phyloP scores from a whole-genome alignment of 2,888 invertebrate genomes.

The Melanotus villosus region DNA sequence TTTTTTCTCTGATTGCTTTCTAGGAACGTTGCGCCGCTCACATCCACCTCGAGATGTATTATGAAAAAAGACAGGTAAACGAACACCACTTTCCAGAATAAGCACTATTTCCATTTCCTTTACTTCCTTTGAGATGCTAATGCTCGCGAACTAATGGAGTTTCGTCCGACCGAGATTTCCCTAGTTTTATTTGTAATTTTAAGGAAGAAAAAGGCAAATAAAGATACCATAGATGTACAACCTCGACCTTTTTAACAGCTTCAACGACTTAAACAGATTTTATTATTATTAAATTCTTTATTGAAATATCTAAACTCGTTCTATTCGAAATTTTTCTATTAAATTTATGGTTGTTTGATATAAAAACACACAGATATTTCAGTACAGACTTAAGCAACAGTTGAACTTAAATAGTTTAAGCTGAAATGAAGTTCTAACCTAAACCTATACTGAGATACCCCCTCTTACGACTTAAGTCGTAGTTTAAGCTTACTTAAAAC shows the following conservation, averaged over 20 bases:
- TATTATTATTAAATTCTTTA: too few species aligned
- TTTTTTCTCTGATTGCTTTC: conserved; percentile 38
- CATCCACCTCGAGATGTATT: conserved; percentile 12
- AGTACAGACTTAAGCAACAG: too few species aligned
- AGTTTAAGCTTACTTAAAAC: too few species aligned
- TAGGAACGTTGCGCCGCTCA: conserved; percentile 5
- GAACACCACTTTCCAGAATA: conserved; percentile 26
- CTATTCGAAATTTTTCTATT: too few species aligned
- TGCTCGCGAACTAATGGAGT: conserved; percentile 27
- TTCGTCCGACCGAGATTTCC: conserved; percentile 30
- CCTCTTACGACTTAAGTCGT: too few species aligned
- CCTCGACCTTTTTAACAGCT: not conserved
- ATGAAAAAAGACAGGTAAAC: conserved; percentile 29
- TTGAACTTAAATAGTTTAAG: too few species aligned
- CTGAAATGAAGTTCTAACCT: too few species aligned
- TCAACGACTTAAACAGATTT: too few species aligned
- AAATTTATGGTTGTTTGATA: too few species aligned
- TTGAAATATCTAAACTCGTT: too few species aligned
- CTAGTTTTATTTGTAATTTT: conserved; percentile 29
- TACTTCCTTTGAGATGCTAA: conserved; percentile 32
- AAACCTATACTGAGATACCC: too few species aligned
- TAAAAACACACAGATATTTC: too few species aligned
- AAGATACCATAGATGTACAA: not conserved
- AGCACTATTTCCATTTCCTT: conserved; percentile 34
- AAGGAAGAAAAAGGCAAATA: not conserved